Base-by-base conservation (phyloP, 2,113 vertebrate species). In the Anarhynchus alexandrinus region DNA sequence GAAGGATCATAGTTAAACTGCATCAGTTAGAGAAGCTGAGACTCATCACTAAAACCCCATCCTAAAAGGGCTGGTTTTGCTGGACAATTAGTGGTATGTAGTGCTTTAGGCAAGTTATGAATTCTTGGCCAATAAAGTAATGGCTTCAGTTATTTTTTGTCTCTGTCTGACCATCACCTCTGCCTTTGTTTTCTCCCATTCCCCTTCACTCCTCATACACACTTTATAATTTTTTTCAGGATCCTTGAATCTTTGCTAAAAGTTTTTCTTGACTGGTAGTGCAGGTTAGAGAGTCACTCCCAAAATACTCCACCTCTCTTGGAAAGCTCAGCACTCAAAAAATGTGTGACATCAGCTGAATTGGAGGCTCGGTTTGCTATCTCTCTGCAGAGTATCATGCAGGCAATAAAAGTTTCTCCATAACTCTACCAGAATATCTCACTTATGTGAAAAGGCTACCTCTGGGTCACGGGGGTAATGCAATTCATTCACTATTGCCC, bases 381-480 rank as follows among this genome's bases (percentile, higher is more conserved):
- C 49, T 89, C 59, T 66, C 45, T 85, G 34, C 32, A 62, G 62
- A 62, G 3, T 66, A 54, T 49, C 70, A 34, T 15, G 10, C 16
- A 73, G 13, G 47, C 42, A 71, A 70, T 82, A 82, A 70, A 91
- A 93, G 70, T 82, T 96, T 85, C 91, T 91, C 54, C 32, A 8
- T 73, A 58, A 78, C 36, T 89, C 61, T n/a, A 52, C 45, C 38
- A 85, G 70, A 40, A 65, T 25, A 73, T 36, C 38, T 93, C 70
- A 73, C 66, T 95, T 84, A 59, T 3, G 23, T 66, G 70, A 65
- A 95, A 73, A 91, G 26, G 38, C 61, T 64, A 49, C 47, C 34
- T 80, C 29, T 7, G 3, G 89, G 91, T 95, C 62, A 40, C 32
- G 9, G 17, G 17, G 42, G 29, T 86, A 95, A 94, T 88, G 78